These are phyloP conservation scores for Heliconius erato DNA, from an alignment of 2,888 invertebrate species.

Conservation along the genomic window DNA sequence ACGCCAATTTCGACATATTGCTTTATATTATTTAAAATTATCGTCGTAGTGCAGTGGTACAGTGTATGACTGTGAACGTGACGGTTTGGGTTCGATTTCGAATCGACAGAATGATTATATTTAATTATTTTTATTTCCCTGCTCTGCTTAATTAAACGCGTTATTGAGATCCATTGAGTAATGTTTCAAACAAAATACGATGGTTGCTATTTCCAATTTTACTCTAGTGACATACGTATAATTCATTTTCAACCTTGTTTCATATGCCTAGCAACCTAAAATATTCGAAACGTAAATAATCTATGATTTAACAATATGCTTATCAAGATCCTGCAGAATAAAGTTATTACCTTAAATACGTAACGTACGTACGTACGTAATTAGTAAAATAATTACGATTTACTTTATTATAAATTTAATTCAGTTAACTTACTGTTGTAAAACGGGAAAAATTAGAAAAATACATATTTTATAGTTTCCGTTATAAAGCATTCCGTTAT, in stretches of 20 bases:
- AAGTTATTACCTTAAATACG: background rate
- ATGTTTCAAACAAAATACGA: background rate
- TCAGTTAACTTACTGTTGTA: background rate
- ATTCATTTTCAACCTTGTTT: background rate
- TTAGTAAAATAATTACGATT: background rate
- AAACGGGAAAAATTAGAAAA: background rate
- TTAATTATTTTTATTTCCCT: no score
- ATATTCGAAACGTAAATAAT: background rate
- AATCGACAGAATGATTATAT: no score
- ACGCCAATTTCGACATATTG: conserved; percentile 56
- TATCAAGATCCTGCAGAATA: background rate
- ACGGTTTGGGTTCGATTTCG: no score
- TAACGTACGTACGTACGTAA: no score
- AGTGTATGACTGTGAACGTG: no score
- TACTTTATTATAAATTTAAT: background rate
- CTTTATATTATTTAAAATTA: conserved; percentile 14
- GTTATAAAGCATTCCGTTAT: background rate
- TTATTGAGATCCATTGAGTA: background rate
- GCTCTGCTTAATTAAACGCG: no score
- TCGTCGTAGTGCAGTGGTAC: no score
- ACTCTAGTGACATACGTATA: background rate
- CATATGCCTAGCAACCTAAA: background rate
- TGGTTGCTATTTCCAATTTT: background rate
- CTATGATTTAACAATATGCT: background rate
- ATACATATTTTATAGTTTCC: no score